Conservation (phyloP, 1,140 invertebrate genomes). For the silkworm (Bombyx mori) region DNA sequence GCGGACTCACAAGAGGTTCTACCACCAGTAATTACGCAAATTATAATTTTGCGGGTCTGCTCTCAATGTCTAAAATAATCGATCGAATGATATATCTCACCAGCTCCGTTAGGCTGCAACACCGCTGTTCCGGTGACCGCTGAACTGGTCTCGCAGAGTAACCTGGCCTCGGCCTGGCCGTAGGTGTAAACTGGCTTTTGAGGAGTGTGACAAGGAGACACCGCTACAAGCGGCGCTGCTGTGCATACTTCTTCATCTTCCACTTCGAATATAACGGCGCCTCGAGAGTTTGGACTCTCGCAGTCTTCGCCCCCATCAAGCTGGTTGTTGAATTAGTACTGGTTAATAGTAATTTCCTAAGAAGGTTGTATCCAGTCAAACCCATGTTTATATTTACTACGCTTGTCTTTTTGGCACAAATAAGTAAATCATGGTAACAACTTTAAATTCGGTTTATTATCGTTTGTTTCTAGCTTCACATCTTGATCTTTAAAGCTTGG, state of each 20-base stretch:
- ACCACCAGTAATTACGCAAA: too few species aligned
- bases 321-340: constrained; percentile 19
- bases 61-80: not conserved
- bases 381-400: too few species aligned
- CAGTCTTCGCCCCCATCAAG: constrained; percentile 54
- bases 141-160: constrained; percentile 52
- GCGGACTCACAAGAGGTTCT: too few species aligned
- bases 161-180: constrained; percentile 66
- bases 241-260: constrained; percentile 79
- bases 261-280: constrained; percentile 78
- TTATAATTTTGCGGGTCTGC: too few species aligned
- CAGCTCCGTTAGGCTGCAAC: constrained; percentile 45
- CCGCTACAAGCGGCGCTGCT: constrained; percentile 75
- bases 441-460: too few species aligned
- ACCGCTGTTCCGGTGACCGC: constrained; percentile 54
- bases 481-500: too few species aligned
- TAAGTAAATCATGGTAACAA: too few species aligned
- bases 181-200: constrained; percentile 78
- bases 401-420: too few species aligned
- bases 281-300: constrained; percentile 66
- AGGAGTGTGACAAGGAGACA: constrained; percentile 69
- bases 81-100: constrained; percentile 20
- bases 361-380: too few species aligned
- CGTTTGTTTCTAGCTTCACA: too few species aligned
- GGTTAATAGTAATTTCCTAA: too few species aligned